Base-by-base conservation (phyloP, 1,140 invertebrate genomes). In the Drosophila rufa region DNA sequence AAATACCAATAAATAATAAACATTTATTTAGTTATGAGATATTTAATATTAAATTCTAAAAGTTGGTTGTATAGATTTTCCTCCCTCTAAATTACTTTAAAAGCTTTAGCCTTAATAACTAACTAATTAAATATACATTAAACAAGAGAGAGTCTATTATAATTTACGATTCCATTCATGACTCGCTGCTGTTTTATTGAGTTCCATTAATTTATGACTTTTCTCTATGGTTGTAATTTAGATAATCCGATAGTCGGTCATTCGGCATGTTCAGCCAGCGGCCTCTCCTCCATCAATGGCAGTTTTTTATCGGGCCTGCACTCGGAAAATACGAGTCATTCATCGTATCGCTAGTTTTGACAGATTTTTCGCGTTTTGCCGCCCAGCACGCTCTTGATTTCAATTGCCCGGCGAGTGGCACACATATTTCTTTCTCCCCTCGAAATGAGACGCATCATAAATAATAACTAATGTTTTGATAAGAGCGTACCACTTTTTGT, bases 391-490 rank as follows among this genome's bases (percentile, higher is more conserved):
- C 50, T 40, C 17, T 36, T 38, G 48, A 45, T 76, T 65, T 76
- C 51, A 74, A 75, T 75, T 64, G 51, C 38, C 51, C 55, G 55
- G 58, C 38, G 45, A 73, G 45, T 75, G 68, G 58, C 50, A 7
- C 43, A 65, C 55, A 61, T 38, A 56, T 51, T 9, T 51, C 22
- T 45, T 48, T 42, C 14, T 22, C 25, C 27, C 53, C 36, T 36
- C 48, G 8, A 65, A 71, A 56, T 50, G 59, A 65, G 57, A 65
- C 48, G 65, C 59, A 70, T 70, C 78, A 76, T 75, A 80, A 79
- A 80, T 68, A 80, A 79, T 79, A 75, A 71, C 67, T 73, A 75
- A 74, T 73, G 46, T 66, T 79, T 80, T 80, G 68, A 80, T 80
- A 69, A 68, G 62, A 38, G 17, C 55, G 70, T 42, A 75, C 76